A percentile compares a stretch with the other conserved stretches of the same genome.
These are phyloP conservation scores for Dufourea novaeangliae DNA, from an alignment of 1,140 invertebrate species.

Conservation along the genomic window DNA sequence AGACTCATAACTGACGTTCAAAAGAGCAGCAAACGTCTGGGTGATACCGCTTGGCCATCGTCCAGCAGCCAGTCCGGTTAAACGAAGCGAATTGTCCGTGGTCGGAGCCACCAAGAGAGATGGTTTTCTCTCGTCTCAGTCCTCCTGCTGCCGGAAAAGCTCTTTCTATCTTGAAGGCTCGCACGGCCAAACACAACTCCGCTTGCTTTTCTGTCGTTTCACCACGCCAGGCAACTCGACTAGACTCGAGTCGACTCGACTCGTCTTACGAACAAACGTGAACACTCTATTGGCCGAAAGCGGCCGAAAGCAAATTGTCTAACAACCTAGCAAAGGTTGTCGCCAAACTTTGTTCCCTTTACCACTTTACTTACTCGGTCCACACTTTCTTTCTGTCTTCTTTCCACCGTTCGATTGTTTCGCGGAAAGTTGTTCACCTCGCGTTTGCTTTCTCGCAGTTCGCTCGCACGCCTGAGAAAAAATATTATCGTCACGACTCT, in stretches of 20 bases:
- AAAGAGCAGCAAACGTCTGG: constrained; percentile 69
- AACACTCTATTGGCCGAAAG: constrained; percentile 9
- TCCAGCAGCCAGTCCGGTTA: constrained; percentile 69
- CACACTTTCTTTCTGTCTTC: not conserved
- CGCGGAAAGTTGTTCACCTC: not conserved
- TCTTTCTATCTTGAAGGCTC: constrained; percentile 24
- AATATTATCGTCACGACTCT: not conserved
- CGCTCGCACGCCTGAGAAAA: not conserved
- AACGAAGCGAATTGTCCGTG: constrained; percentile 74
- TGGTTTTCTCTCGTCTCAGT: not conserved
- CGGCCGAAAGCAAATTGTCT: constrained; percentile 42
- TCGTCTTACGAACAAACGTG: constrained; percentile 21
- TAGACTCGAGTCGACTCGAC: not conserved
- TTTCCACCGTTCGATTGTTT: not conserved
- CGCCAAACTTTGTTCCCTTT: not conserved
- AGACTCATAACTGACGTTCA: constrained; percentile 71
- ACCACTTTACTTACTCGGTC: not conserved
- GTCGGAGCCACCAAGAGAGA: constrained; percentile 23
- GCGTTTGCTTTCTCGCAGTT: constrained; percentile 6
- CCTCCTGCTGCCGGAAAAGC: not conserved
- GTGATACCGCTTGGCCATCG: constrained; percentile 71
- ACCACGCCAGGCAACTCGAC: not conserved
- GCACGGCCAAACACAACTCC: constrained; percentile 6
- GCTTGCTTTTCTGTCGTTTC: constrained; percentile 32
- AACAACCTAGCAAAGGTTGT: constrained; percentile 18